phyloP scores from a whole-genome alignment of 1,140 invertebrate species.

The Bombus superbus region DNA sequence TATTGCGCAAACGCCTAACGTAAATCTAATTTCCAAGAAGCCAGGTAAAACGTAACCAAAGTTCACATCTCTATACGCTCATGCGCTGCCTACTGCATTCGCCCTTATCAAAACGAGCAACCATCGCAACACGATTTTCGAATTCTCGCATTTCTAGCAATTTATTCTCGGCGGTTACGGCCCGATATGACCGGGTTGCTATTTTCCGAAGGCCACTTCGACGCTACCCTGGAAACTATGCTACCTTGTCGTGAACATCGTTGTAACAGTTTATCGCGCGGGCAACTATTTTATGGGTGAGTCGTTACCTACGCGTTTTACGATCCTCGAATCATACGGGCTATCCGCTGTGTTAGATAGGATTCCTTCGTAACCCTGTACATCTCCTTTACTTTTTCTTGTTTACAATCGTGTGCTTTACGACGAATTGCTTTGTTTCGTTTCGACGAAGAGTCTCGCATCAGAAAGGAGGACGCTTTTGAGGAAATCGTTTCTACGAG shows the following conservation, averaged over 20 bases:
- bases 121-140: conserved; percentile 14
- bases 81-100: not conserved
- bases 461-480: no score
- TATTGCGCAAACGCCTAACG: not conserved
- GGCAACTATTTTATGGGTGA: conserved; percentile 33
- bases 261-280: conserved; percentile 39
- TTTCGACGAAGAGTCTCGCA: no score
- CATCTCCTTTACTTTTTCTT: not conserved
- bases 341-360: conserved; percentile 2
- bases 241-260: conserved; percentile 17
- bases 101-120: not conserved
- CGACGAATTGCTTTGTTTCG: conserved; percentile 20
- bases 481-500: not conserved
- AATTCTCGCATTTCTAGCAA: not conserved
- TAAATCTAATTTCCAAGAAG: not conserved
- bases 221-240: not conserved
- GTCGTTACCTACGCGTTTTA: conserved; percentile 17
- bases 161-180: not conserved
- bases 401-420: conserved; percentile 1
- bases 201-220: not conserved
- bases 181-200: conserved; percentile 11
- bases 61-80: not conserved
- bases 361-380: not conserved
- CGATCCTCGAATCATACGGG: conserved; percentile 31
- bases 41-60: not conserved